Conservation (phyloP, 1,140 invertebrate genomes). For the Ladona fulva region DNA sequence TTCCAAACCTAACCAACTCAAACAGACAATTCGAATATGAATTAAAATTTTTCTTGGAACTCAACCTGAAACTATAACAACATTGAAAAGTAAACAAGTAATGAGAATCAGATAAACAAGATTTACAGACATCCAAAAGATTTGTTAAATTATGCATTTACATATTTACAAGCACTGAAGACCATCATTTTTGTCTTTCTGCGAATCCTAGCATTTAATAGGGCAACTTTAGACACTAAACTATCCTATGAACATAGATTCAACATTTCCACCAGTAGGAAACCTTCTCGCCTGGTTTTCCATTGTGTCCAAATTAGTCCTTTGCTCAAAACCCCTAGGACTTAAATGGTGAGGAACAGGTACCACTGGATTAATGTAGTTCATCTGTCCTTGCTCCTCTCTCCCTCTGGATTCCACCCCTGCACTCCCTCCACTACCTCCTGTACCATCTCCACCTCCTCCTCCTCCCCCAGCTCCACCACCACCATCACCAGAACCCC, state of each 20-base stretch:
- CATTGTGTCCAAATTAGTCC: not conserved
- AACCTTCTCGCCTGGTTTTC: not conserved
- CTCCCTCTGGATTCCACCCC: not conserved
- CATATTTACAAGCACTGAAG: no score
- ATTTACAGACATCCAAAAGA: no score
- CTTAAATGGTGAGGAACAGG: not conserved
- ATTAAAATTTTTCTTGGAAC: no score
- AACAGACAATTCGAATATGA: no score
- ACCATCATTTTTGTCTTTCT: no score
- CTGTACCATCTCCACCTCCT: not conserved
- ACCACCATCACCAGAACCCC: not conserved
- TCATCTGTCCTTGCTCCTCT: not conserved
- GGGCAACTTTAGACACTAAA: not conserved
- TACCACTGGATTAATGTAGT: conserved; percentile 1
- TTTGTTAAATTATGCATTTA: no score
- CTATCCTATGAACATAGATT: not conserved
- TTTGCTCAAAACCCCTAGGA: not conserved
- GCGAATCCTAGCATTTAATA: no score
- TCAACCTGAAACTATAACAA: no score
- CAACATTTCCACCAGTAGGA: not conserved
- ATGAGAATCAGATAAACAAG: no score
- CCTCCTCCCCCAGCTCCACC: not conserved
- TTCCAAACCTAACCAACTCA: no score
- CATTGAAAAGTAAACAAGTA: no score
- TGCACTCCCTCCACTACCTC: not conserved